A percentile compares a stretch with the other conserved stretches of the same genome.
Evolutionary conservation across 1,140 invertebrate genomes (phyloP).

Genomic region (Pseudomyrmex concolor): DNA sequence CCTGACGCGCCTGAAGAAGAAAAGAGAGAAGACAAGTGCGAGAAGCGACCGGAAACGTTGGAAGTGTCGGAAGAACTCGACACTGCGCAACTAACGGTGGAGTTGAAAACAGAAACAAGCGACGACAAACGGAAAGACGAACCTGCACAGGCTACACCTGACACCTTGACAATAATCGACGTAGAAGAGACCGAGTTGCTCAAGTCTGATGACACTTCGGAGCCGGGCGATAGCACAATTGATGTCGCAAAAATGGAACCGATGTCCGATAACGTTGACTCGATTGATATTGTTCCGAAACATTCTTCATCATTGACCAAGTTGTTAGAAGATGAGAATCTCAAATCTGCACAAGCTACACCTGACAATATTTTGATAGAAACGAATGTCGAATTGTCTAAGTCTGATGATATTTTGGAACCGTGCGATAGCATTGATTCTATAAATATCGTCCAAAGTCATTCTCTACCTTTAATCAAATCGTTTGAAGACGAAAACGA

Average conservation of each 20-base stretch:
- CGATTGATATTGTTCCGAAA: constrained; percentile 32
- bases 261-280: constrained; percentile 32
- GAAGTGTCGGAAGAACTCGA: constrained; percentile 1
- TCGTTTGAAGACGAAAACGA: constrained; percentile 49
- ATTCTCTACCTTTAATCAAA: neutral
- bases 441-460: constrained; percentile 28
- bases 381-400: neutral
- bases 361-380: neutral
- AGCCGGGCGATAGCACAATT: neutral
- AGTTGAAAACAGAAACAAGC: constrained; percentile 26
- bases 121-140: neutral
- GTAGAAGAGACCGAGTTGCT: constrained; percentile 22
- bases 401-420: constrained; percentile 6
- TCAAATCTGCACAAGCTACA: neutral
- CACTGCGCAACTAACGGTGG: constrained; percentile 9
- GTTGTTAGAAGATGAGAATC: too few species aligned
- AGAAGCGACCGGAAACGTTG: neutral
- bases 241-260: neutral
- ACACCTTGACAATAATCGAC: constrained; percentile 9
- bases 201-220: neutral
- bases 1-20: neutral
- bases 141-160: neutral
- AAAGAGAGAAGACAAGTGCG: neutral
- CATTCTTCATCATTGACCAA: neutral
- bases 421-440: constrained; percentile 21